These are phyloP conservation scores for Ptychobarbus kaznakovi DNA, from an alignment of 2,797 vertebrate species.

Conservation along the genomic window DNA sequence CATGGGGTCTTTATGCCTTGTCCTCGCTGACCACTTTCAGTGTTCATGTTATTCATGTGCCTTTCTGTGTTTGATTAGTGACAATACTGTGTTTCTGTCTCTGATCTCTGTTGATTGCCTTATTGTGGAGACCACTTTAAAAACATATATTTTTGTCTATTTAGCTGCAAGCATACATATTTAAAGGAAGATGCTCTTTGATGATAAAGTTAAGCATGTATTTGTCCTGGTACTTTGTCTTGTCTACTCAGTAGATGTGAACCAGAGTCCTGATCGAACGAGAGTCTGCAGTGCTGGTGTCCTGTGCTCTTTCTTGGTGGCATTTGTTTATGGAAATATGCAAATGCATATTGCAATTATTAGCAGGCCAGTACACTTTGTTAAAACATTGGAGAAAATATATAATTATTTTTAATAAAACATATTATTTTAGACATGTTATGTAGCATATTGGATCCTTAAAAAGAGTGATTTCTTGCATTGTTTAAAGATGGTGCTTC, in stretches of 20 bases:
- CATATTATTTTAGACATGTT: slow-evolving; percentile 68
- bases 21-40: slow-evolving; percentile 34
- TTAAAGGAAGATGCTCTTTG: slow-evolving; percentile 68
- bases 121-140: slow-evolving; percentile 73
- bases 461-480: slow-evolving; percentile 68
- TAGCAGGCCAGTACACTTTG: slow-evolving; percentile 78
- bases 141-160: slow-evolving; percentile 59
- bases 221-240: slow-evolving; percentile 90
- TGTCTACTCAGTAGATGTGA: slow-evolving; percentile 75
- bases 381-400: slow-evolving; percentile 42
- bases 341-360: slow-evolving; percentile 69
- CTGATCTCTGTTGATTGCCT: slow-evolving; percentile 56
- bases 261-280: slow-evolving; percentile 67
- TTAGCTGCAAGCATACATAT: slow-evolving; percentile 74
- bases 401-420: slow-evolving; percentile 41
- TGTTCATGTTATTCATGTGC: slow-evolving; percentile 49
- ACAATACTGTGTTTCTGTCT: slow-evolving; percentile 57
- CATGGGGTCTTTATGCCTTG: slow-evolving; percentile 40
- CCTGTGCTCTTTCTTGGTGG: slow-evolving; percentile 62
- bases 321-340: slow-evolving; percentile 68
- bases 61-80: slow-evolving; percentile 53
- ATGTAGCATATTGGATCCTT: slow-evolving; percentile 79
- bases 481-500: slow-evolving; percentile 68
- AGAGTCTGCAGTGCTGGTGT: slow-evolving; percentile 68
- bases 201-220: slow-evolving; percentile 71